Evolutionary conservation across 2,113 vertebrate species (phyloP).

Genomic region (Alethe diademata): DNA sequence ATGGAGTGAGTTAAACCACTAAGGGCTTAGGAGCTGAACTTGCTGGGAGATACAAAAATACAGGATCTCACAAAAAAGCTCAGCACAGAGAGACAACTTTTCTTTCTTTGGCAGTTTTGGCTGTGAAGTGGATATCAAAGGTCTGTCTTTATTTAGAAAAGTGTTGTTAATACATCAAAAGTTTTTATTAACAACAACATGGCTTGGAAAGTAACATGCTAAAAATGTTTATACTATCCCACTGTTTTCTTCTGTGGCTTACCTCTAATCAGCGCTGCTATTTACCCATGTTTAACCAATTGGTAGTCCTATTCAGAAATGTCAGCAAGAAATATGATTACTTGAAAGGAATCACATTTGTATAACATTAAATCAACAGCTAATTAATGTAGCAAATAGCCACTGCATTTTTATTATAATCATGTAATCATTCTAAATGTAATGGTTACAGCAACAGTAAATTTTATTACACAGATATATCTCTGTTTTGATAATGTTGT

Average conservation of each 20-base stretch:
- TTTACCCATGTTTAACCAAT: conserved; percentile 22
- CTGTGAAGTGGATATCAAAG: not conserved
- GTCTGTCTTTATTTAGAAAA: not conserved
- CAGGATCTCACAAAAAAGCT: not conserved
- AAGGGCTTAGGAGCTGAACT: not conserved
- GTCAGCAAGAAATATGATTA: conserved; percentile 33
- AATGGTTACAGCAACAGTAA: conserved; percentile 11
- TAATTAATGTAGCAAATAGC: conserved; percentile 55
- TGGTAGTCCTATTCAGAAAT: conserved; percentile 9
- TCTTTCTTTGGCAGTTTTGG: not conserved
- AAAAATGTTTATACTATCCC: not conserved
- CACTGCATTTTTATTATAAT: conserved; percentile 19
- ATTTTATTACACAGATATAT: conserved; percentile 39
- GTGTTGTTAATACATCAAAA: not conserved
- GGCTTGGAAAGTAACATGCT: not conserved
- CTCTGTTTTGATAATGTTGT: conserved; percentile 32
- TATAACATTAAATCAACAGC: conserved; percentile 37
- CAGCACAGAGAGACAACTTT: not conserved
- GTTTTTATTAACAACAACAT: not conserved
- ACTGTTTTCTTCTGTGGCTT: not conserved
- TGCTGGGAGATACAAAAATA: not conserved
- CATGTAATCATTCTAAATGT: not conserved
- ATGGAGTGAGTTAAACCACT: not conserved
- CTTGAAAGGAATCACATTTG: conserved; percentile 30
- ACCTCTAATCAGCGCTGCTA: not conserved